phyloP scores from a whole-genome alignment of 2,888 invertebrate genomes.

The Exocentrus adspersus region DNA sequence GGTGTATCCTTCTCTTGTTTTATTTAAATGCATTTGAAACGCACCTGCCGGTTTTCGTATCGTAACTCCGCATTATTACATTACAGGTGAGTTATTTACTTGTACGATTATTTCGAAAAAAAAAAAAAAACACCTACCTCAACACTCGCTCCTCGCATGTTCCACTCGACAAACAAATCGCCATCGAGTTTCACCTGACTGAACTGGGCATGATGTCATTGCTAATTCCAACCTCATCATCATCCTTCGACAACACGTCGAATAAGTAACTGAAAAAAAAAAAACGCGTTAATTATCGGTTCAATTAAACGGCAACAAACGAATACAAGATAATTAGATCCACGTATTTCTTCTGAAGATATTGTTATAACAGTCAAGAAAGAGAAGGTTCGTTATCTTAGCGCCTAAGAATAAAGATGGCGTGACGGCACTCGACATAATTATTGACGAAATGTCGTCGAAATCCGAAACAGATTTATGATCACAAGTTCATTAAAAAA shows the following conservation, averaged over 20 bases:
- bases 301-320: too few species aligned
- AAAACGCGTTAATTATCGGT: constrained; percentile 5
- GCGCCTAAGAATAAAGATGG: background rate
- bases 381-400: too few species aligned
- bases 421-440: background rate
- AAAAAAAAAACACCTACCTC: too few species aligned
- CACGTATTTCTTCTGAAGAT: too few species aligned
- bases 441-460: constrained; percentile 4
- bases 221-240: constrained; percentile 36
- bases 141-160: constrained; percentile 33
- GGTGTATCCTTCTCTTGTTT: constrained; percentile 3
- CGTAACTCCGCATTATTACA: too few species aligned
- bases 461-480: background rate
- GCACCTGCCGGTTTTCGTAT: too few species aligned
- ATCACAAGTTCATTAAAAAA: background rate
- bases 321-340: too few species aligned
- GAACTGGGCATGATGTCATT: constrained; percentile 40
- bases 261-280: constrained; percentile 20
- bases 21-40: constrained; percentile 5
- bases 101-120: too few species aligned
- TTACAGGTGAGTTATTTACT: too few species aligned
- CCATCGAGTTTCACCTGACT: constrained; percentile 40
- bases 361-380: too few species aligned
- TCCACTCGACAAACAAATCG: constrained; percentile 36
- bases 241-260: too few species aligned